Evolutionary conservation across 2,888 invertebrate species (phyloP), one percentile per base, ranked within the genome.

Genomic region (Pimpla rufipes): DNA sequence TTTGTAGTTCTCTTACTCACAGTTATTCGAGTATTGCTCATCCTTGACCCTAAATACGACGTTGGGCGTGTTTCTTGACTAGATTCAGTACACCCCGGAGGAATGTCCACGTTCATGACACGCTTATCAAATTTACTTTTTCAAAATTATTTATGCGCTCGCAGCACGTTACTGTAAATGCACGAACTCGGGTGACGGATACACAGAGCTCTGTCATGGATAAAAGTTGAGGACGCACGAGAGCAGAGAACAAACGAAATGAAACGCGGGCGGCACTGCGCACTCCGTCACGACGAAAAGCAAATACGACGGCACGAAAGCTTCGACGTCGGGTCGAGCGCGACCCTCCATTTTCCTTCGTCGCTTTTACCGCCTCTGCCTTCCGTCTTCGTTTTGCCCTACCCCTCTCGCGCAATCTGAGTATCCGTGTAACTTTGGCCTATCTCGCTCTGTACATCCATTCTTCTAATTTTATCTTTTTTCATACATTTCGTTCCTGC

Each of bases 251-350:
- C 66, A 66, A 52, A 75, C 52, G 37, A 66, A 66, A 42, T 29
- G n/a, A 40, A 59, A 45, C 45, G 45, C 13, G 42, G 29, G n/a
- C n/a, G 11, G 11, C 2, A 16, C 52, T 35, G 11, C 11, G 3
- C n/a, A 29, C 29, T 59, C 40, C 11, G 29, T 29, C 16, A 29
- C 16, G 64, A 45, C 52, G 42, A 66, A 66, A n/a, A 40, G 52
- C 66, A 42, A 75, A 66, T 37, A 66, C 64, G 55, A 55, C 37
- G 55, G 4, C 40, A 16, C 40, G 11, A 40, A 66, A 66, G 52
- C 75, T 75, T 75, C 66, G 74, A 74, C 37, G 42, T n/a, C 11
- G 50, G n/a, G 64, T 42, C 18, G 52, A 64, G 50, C 37, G 18
- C 29, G 35, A 37, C 16, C 45, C 13, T 45, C n/a, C 35, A 59